These are phyloP conservation scores for Erpobdella octoculata DNA, from an alignment of 2,888 invertebrate species.

Conservation along the genomic window DNA sequence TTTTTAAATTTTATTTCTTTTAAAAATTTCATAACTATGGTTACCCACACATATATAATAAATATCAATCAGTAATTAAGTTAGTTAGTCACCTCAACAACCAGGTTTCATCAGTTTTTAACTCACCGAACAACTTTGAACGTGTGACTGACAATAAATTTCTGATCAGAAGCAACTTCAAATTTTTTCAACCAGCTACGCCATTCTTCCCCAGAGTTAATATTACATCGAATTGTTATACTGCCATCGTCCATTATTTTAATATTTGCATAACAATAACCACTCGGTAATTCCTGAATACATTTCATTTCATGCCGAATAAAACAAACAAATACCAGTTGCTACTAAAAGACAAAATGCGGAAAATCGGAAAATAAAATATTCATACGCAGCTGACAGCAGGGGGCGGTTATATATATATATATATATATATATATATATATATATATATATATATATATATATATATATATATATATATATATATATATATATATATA, in stretches of 20 bases:
- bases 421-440: too few species aligned
- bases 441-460: too few species aligned
- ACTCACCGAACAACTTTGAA: not conserved
- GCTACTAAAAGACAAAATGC: too few species aligned
- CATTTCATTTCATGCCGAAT: too few species aligned
- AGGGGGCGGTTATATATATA: too few species aligned
- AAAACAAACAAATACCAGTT: too few species aligned
- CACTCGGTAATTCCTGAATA: too few species aligned
- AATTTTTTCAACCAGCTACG: not conserved
- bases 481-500: too few species aligned
- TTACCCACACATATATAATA: not conserved
- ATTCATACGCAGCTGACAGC: too few species aligned
- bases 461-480: too few species aligned
- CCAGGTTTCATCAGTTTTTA: not conserved
- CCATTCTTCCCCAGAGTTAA: not conserved
- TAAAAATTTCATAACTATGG: not conserved
- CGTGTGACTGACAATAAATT: not conserved
- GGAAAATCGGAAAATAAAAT: too few species aligned
- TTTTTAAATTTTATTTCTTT: too few species aligned
- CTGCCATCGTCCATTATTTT: not conserved
- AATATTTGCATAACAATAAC: not conserved
- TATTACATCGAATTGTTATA: not conserved
- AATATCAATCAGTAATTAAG: not conserved
- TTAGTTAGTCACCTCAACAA: not conserved
- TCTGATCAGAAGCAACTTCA: not conserved